Evolutionary conservation across 2,888 invertebrate genomes (phyloP), one percentile per base, ranked within the genome.

Genomic region (Alentia gelatinosa): DNA sequence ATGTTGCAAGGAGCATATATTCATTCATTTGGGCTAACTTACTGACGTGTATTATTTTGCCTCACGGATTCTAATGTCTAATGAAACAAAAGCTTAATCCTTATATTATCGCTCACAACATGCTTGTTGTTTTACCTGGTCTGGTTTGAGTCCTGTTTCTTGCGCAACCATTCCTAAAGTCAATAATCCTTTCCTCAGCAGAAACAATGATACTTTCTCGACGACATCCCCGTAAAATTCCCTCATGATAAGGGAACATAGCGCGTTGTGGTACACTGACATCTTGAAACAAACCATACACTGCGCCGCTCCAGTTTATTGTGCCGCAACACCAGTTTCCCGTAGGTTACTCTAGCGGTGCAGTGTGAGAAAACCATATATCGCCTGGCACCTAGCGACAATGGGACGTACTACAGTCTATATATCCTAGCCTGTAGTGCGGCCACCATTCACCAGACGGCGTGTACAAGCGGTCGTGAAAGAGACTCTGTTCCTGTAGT

Each of bases 181-280:
- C 95, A 97, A 97, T n/a, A 97, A 96, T 23, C 98, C 98, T 95
- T 97, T 97, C 91, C 97, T 97, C 94, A 97, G 97, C 89, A 98
- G 96, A 95, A 97, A 97, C 92, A 97, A 97, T 0, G 97, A 98
- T 7, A 98, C 97, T 95, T 97, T 96, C 95, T 98, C 97, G 0
- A 98, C 97, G 91, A 97, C 97, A 94, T 97, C 97, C 30, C 98
- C 98, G 96, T 98, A 98, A 96, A 98, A 97, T 96, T 98, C 98
- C 90, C 97, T 96, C 90, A 98, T 90, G 91, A 95, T 93, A 90
- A 93, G 93, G 47, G 92, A 91, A 90, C 94, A 94, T 26, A 95
- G 88, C 63, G 92, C 92, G 37, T 92, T 92, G 90, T 93, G 92
- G 33, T 91, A 91, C 30, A 92, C 92, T 4, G 95, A 94, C 95